Evolutionary conservation across 1,140 invertebrate species (phyloP).

Genomic region (Planococcus citri): DNA sequence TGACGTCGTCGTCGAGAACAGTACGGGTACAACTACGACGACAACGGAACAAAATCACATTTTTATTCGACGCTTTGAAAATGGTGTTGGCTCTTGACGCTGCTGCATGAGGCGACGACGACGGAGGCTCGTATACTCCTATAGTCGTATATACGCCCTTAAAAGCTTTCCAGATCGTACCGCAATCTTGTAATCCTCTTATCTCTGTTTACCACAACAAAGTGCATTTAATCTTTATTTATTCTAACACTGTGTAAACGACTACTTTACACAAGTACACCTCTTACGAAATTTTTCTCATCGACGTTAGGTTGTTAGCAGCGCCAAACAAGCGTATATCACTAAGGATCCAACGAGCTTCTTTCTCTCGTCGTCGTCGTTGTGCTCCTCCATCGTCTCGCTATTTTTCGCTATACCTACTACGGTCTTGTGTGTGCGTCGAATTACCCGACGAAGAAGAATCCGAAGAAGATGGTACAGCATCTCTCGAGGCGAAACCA

Average conservation of each 20-base stretch:
- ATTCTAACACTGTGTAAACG: background rate
- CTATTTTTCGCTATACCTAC: constrained; percentile 21
- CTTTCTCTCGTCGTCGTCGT: background rate
- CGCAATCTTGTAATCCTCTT: constrained; percentile 6
- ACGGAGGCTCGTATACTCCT: background rate
- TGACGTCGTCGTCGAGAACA: too few species aligned
- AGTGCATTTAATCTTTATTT: constrained; percentile 4
- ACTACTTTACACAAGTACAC: too few species aligned
- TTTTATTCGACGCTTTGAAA: too few species aligned
- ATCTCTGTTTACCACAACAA: background rate
- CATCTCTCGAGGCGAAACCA: too few species aligned
- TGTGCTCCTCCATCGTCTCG: background rate
- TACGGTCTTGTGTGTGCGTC: background rate
- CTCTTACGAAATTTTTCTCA: too few species aligned
- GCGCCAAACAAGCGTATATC: background rate
- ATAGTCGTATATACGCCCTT: background rate
- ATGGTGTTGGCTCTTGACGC: too few species aligned
- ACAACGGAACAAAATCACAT: too few species aligned
- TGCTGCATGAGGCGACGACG: too few species aligned
- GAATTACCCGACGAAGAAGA: background rate
- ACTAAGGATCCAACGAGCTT: background rate
- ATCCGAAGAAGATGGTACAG: too few species aligned
- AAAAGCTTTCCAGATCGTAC: background rate
- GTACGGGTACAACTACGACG: too few species aligned
- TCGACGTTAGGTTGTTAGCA: too few species aligned